Conservation (phyloP, 2,113 vertebrate species). For the Clarias magur region DNA sequence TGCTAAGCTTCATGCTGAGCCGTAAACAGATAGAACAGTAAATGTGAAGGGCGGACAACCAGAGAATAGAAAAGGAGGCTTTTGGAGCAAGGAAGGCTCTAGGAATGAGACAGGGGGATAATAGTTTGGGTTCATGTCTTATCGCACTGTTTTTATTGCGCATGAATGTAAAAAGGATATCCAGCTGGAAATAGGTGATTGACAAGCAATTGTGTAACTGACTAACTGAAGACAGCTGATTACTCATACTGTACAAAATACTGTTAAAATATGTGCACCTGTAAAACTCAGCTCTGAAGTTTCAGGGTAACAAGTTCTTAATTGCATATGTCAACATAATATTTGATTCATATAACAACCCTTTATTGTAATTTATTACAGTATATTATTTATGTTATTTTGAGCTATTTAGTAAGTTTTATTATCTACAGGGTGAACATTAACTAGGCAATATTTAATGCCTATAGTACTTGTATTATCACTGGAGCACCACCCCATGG, state of each 20-base stretch:
- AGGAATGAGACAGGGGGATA: not conserved
- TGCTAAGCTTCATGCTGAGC: conserved; percentile 21
- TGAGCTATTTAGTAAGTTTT: not conserved
- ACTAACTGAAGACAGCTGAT: not conserved
- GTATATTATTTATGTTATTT: not conserved
- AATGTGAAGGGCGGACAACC: conserved; percentile 7
- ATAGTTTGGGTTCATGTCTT: not conserved
- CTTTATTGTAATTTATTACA: not conserved
- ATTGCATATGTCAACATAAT: not conserved
- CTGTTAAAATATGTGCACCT: not conserved
- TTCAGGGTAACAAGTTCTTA: not conserved
- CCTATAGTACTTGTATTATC: too few relatives aligned
- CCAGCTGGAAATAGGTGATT: not conserved
- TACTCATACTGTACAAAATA: not conserved
- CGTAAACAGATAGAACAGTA: conserved; percentile 16
- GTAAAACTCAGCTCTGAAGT: not conserved
- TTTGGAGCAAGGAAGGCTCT: not conserved
- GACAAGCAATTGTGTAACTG: not conserved
- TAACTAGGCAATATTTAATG: too few relatives aligned
- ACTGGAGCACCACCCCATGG: too few relatives aligned
- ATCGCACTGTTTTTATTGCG: not conserved
- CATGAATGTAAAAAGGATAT: not conserved
- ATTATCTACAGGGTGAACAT: not conserved
- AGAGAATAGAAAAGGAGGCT: conserved; percentile 17
- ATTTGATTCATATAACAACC: not conserved